Base-by-base conservation (phyloP, 2,888 invertebrate species). In the Latheticus oryzae region DNA sequence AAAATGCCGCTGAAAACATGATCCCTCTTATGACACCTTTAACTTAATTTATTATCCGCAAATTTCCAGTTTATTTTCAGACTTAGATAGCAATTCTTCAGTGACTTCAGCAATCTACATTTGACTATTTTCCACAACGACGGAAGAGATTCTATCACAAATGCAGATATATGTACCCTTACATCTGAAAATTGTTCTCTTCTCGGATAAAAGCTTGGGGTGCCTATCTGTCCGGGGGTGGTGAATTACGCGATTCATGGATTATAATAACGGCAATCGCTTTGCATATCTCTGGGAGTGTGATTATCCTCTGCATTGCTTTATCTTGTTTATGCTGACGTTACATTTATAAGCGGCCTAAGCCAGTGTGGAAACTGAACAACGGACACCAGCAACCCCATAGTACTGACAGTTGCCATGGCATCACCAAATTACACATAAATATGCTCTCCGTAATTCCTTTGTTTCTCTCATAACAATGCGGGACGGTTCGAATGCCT, bases 241-340 rank as follows among this genome's bases (percentile, higher is more conserved):
- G 75, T 75, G 76, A 76, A 73, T 76, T 77, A 77, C 76, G 75
- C 71, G 74, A 75, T 75, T 77, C 77, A 75, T 74, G 77, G 77
- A 77, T 78, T 78, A 77, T 76, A 76, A 77, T 76, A 77, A 77
- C 76, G 76, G 73, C 73, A 58, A 73, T 70, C 75, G 74, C 72
- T 77, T 76, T 75, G 78, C 77, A 77, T 77, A 78, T 77, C 78
- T 74, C 72, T 68, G 68, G 71, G 67, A n/a, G n/a, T 61, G 69
- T 72, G 75, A 76, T 77, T 76, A 77, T 75, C 75, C 75, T 61
- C 64, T 54, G 64, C 64, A 50, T 51, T 43, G 64, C 70, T 73
- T 73, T 73, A 74, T 75, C 76, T 75, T 76, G 75, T 75, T 76
- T 75, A 76, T 74, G 72, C 68, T 71, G 68, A 69, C 64, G 59